Percentiles rank a stretch among this genome's conserved stretches.
Evolutionary conservation across 2,113 vertebrate species (phyloP).

Genomic region (Hyla sarda): DNA sequence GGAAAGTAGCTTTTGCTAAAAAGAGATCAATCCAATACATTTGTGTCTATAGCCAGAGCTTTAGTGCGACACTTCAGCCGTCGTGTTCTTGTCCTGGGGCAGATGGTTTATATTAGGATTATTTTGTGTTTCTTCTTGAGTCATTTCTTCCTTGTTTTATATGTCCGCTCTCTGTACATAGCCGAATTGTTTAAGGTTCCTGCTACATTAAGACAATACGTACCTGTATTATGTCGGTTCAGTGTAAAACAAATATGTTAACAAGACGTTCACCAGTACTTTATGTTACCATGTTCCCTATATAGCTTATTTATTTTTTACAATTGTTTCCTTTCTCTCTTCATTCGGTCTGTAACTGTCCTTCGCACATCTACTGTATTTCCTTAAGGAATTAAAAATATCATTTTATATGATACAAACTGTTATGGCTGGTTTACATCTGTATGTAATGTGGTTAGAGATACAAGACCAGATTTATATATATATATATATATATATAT

Average conservation of each 20-base stretch:
- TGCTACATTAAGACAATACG: neutral
- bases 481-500: too few relatives aligned
- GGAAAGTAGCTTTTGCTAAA: neutral
- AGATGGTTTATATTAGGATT: neutral
- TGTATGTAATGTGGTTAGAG: too few relatives aligned
- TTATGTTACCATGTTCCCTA: constrained; percentile 21
- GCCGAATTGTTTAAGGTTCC: constrained; percentile 31
- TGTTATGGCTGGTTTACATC: neutral
- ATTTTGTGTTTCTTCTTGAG: neutral
- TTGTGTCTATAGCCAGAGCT: neutral
- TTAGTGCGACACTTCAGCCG: neutral
- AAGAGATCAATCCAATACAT: neutral
- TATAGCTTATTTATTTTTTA: constrained; percentile 59
- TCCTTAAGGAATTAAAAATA: constrained; percentile 57
- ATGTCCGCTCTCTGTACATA: neutral
- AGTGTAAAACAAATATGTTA: constrained; percentile 46
- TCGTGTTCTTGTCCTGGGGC: neutral
- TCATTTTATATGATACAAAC: constrained; percentile 36
- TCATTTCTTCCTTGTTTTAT: neutral
- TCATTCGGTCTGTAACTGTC: constrained; percentile 49
- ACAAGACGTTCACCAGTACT: constrained; percentile 20
- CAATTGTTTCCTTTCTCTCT: constrained; percentile 19
- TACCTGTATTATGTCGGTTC: constrained; percentile 19
- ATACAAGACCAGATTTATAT: too few relatives aligned
- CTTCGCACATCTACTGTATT: constrained; percentile 61